phyloP scores from a whole-genome alignment of 1,140 invertebrate species.

The Sinonovacula constricta region DNA sequence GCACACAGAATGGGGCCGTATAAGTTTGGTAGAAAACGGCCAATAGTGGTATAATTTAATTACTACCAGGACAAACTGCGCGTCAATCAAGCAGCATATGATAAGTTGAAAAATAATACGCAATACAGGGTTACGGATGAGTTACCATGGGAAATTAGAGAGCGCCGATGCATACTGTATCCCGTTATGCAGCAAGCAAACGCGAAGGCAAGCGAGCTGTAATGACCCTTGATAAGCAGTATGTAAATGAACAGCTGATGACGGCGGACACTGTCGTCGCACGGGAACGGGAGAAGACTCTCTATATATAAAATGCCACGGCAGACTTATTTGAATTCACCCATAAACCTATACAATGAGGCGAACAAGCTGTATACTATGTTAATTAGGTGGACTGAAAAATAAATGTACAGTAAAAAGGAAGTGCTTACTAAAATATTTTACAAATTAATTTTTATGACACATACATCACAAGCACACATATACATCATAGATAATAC shows the following conservation, averaged over 20 bases:
- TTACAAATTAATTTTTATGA: too few species aligned
- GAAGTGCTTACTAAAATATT: too few species aligned
- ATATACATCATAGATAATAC: too few species aligned
- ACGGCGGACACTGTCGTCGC: neutral
- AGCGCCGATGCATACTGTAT: neutral
- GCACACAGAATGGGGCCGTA: conserved; percentile 17
- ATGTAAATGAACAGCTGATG: neutral
- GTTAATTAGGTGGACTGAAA: too few species aligned
- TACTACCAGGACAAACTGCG: conserved; percentile 9
- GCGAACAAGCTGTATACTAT: too few species aligned
- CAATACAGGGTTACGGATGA: neutral
- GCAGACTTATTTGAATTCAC: too few species aligned
- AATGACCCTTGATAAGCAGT: neutral
- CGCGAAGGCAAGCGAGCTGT: neutral
- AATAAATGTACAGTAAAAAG: too few species aligned
- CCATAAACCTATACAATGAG: too few species aligned
- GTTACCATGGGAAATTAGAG: conserved; percentile 5
- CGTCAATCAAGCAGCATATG: conserved; percentile 8
- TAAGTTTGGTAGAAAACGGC: neutral
- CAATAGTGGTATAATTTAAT: conserved; percentile 17
- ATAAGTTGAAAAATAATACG: neutral
- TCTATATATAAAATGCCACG: neutral
- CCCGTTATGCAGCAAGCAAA: conserved; percentile 2
- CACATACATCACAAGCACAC: too few species aligned
- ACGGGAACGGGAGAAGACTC: neutral